Conservation (phyloP, 2,113 vertebrate species). For the Nematolebias whitei region DNA sequence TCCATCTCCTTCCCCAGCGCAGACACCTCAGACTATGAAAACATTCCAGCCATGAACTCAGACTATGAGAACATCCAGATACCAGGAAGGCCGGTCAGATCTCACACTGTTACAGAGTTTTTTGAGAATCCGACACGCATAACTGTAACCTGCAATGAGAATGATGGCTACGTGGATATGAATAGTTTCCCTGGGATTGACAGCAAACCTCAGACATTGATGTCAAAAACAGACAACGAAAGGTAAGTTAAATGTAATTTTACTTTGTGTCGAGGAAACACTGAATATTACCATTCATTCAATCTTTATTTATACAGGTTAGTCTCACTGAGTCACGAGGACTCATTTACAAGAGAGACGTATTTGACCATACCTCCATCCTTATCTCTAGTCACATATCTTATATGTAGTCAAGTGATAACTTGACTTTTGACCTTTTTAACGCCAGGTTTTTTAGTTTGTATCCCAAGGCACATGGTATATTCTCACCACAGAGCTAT, state of each 20-base stretch:
- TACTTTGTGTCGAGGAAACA: neutral
- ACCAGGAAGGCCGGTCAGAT: conserved; percentile 84
- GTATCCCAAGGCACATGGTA: neutral
- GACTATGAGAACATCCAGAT: conserved; percentile 99
- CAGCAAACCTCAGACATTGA: conserved; percentile 79
- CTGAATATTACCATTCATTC: neutral
- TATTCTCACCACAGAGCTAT: neutral
- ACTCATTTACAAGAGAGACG: no score
- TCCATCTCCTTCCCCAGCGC: conserved; percentile 98
- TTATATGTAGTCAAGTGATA: no score
- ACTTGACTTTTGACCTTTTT: neutral
- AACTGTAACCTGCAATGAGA: conserved; percentile 87
- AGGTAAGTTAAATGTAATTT: conserved; percentile 81
- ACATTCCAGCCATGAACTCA: conserved; percentile 93
- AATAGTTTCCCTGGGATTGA: conserved; percentile 96
- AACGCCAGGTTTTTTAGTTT: neutral
- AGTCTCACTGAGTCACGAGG: no score
- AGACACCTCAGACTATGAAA: conserved; percentile 96
- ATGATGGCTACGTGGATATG: conserved; percentile 98
- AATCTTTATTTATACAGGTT: no score
- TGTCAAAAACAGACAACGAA: conserved; percentile 85
- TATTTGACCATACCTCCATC: no score
- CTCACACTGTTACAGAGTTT: conserved; percentile 92
- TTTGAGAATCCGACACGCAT: conserved; percentile 90
- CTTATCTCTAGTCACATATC: neutral